Conservation (phyloP, 1,140 invertebrate species). For the Diachasmimorpha longicaudata region DNA sequence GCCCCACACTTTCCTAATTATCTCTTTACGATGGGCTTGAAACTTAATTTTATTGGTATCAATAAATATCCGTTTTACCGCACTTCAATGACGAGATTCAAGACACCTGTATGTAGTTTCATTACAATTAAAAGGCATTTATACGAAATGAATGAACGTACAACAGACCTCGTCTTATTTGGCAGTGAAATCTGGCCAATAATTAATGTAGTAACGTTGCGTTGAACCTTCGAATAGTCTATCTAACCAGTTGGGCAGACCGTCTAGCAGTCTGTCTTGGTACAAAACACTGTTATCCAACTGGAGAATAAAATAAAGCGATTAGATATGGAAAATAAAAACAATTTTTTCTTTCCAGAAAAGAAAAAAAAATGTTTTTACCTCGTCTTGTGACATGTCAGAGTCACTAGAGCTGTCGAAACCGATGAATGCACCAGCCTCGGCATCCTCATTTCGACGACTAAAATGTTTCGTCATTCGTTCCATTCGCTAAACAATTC, state of each 20-base stretch:
- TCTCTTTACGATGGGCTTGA: constrained; percentile 24
- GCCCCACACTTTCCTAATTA: background rate
- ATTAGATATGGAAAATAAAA: constrained; percentile 1
- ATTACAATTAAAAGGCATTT: constrained; percentile 14
- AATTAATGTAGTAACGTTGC: constrained; percentile 92
- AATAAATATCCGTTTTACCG: constrained; percentile 18
- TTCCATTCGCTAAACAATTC: constrained; percentile 66
- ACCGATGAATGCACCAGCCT: constrained; percentile 82
- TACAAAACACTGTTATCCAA: constrained; percentile 51
- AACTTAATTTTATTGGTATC: constrained; percentile 13
- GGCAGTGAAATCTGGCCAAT: constrained; percentile 91
- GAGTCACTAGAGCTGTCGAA: constrained; percentile 73
- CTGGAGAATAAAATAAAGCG: constrained; percentile 34
- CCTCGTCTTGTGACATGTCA: constrained; percentile 74
- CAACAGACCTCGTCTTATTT: constrained; percentile 58
- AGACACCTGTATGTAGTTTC: constrained; percentile 22
- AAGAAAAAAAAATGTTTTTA: constrained; percentile 33
- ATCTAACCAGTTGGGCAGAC: constrained; percentile 95
- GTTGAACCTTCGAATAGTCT: constrained; percentile 94
- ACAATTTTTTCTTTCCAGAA: background rate
- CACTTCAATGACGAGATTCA: constrained; percentile 33
- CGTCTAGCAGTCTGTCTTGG: constrained; percentile 85
- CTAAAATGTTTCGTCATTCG: constrained; percentile 70
- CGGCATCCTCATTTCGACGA: constrained; percentile 66
- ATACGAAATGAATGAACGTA: constrained; percentile 13